phyloP scores from a whole-genome alignment of 1,140 invertebrate species.

The Temnothorax nylanderi region DNA sequence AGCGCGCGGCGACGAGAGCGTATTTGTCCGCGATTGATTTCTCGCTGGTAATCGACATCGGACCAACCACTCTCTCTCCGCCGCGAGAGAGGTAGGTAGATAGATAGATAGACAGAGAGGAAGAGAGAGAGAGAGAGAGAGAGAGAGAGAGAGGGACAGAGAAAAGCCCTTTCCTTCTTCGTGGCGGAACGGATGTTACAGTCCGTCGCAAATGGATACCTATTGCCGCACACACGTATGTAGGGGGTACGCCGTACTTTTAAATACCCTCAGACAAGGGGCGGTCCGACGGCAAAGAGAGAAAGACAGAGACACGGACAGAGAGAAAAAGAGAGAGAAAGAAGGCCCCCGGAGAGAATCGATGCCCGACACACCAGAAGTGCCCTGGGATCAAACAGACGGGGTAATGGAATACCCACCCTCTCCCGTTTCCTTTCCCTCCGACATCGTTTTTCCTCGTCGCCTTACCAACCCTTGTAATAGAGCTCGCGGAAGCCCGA shows the following conservation, averaged over 20 bases:
- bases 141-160: too few relatives aligned
- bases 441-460: constrained; percentile 62
- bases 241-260: constrained; percentile 39
- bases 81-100: background rate
- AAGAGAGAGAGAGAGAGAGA: background rate
- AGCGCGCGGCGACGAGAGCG: constrained; percentile 54
- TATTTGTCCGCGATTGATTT: constrained; percentile 62
- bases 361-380: constrained; percentile 47
- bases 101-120: background rate
- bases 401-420: constrained; percentile 63
- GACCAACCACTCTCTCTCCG: background rate
- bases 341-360: constrained; percentile 24
- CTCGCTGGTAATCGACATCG: constrained; percentile 60
- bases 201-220: constrained; percentile 59
- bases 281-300: background rate
- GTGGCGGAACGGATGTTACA: constrained; percentile 48
- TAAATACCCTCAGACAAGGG: constrained; percentile 46
- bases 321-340: too few relatives aligned
- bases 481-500: constrained; percentile 31
- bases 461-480: constrained; percentile 37
- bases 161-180: constrained; percentile 13
- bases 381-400: constrained; percentile 61
- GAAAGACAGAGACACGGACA: too few relatives aligned
- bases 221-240: constrained; percentile 36
- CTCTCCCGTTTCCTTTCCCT: constrained; percentile 10